phyloP scores from a whole-genome alignment of 2,888 invertebrate species.

The Torymus auratus region DNA sequence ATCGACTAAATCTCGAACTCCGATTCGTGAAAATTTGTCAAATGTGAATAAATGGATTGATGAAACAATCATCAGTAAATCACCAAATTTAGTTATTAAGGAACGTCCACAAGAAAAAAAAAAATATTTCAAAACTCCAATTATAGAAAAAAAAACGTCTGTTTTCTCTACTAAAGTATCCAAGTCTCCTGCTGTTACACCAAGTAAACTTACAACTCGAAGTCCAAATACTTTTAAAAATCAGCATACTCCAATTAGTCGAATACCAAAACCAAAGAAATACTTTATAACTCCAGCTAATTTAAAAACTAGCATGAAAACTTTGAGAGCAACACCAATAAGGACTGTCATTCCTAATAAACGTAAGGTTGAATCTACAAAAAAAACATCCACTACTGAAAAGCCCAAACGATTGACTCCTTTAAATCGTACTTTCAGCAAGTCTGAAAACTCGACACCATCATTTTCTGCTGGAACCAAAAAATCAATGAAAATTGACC shows the following conservation, averaged over 20 bases:
- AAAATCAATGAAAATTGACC: background rate
- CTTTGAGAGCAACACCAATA: constrained; percentile 8
- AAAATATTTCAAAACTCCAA: constrained; percentile 14
- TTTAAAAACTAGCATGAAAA: constrained; percentile 12
- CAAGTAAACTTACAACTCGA: constrained; percentile 10
- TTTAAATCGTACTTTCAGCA: constrained; percentile 26
- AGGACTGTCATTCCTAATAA: constrained; percentile 12
- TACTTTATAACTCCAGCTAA: constrained; percentile 28
- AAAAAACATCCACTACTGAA: background rate
- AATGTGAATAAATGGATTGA: constrained; percentile 53
- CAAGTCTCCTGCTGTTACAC: background rate
- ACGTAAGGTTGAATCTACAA: constrained; percentile 18
- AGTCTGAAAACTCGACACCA: constrained; percentile 14
- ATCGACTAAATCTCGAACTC: constrained; percentile 22
- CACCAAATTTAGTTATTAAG: constrained; percentile 66
- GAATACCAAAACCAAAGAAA: constrained; percentile 44
- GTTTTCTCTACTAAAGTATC: background rate
- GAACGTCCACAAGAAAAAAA: constrained; percentile 6
- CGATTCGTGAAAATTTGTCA: constrained; percentile 16
- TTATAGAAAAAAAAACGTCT: constrained; percentile 34
- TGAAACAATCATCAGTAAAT: constrained; percentile 69
- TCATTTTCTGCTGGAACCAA: background rate
- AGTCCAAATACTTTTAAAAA: constrained; percentile 20
- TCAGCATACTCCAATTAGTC: constrained; percentile 22
- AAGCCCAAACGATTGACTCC: background rate